Evolutionary conservation across 2,797 vertebrate genomes (phyloP).

Genomic region (Smutsia temminckii): DNA sequence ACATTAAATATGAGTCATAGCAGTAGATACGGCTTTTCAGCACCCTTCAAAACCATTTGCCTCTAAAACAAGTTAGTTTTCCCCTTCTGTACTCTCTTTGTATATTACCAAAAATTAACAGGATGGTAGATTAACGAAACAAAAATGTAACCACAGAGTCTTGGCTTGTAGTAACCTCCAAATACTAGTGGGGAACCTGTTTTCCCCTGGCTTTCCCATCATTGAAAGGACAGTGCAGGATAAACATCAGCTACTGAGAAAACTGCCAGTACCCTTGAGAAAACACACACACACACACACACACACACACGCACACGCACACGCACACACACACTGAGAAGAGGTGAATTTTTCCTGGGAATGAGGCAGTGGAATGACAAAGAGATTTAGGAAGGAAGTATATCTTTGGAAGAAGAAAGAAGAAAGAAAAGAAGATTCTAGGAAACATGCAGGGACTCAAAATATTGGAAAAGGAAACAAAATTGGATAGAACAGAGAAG

Average conservation of each 20-base stretch:
- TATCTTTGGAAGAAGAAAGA: constrained; percentile 13
- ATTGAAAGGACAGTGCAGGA: not conserved
- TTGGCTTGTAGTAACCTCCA: not conserved
- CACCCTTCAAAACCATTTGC: constrained; percentile 25
- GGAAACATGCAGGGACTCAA: not conserved
- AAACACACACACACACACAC: not conserved
- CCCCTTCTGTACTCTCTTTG: not conserved
- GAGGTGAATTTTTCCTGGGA: not conserved
- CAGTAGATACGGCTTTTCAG: not conserved
- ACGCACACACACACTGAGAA: not conserved
- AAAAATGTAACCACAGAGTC: not conserved
- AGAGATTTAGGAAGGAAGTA: constrained; percentile 7
- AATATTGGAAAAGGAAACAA: not conserved
- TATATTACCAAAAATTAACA: not conserved
- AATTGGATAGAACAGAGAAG: not conserved
- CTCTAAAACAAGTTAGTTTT: not conserved
- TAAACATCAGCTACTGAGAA: not conserved
- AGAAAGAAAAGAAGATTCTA: constrained; percentile 20
- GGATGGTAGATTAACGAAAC: not conserved
- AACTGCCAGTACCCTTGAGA: not conserved
- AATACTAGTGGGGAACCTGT: not conserved
- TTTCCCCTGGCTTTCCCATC: not conserved
- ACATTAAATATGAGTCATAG: constrained; percentile 43
- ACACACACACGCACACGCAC: too few species aligned
- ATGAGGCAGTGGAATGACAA: not conserved